Conservation (phyloP, 2,113 vertebrate species). For the Amazona vittata region DNA sequence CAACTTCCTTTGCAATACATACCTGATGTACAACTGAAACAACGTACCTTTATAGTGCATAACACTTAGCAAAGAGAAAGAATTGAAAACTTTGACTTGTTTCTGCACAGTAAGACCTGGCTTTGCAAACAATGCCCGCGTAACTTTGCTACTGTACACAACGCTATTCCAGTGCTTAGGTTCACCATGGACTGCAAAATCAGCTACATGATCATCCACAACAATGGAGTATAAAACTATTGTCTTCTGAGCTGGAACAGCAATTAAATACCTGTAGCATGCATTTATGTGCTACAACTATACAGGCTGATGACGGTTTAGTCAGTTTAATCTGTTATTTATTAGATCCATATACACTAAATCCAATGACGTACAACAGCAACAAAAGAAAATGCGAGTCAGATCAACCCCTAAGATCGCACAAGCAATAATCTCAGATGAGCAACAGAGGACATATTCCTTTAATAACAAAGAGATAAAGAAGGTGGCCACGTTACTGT, state of each 20-base stretch:
- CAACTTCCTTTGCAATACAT: background rate
- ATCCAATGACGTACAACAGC: background rate
- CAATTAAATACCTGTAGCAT: background rate
- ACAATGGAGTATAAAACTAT: background rate
- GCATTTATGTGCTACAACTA: background rate
- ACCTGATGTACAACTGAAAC: background rate
- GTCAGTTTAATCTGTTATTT: background rate
- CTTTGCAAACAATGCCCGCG: background rate
- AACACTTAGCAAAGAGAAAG: background rate
- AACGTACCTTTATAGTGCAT: accelerated
- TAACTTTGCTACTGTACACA: background rate
- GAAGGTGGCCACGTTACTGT: background rate
- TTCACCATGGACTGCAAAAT: background rate
- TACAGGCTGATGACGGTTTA: background rate
- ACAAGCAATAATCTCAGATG: background rate
- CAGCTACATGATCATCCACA: background rate
- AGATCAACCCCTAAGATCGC: background rate
- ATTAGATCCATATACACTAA: background rate
- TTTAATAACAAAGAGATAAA: background rate
- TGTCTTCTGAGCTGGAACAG: background rate
- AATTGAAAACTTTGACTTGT: background rate
- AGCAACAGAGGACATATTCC: background rate
- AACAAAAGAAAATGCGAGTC: background rate
- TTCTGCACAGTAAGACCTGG: background rate
- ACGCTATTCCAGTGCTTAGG: background rate